Conservation (phyloP, 1,140 invertebrate genomes). For the Daktulosphaira vitifoliae region DNA sequence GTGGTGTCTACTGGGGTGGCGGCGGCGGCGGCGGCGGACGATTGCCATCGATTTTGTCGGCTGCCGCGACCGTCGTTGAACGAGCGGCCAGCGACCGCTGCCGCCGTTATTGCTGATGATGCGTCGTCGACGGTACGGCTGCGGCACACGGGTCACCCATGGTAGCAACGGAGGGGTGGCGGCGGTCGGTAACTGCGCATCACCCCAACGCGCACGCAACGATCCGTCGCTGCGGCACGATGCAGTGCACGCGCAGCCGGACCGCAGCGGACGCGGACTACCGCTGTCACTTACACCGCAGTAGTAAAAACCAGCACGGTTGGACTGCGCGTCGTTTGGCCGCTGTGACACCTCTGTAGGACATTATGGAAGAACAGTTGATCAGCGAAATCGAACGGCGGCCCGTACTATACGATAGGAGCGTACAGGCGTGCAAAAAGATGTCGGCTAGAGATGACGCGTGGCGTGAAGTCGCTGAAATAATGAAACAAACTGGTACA, state of each 20-base stretch:
- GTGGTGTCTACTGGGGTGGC: background rate
- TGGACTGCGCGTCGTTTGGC: conserved; percentile 25
- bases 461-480: conserved; percentile 25
- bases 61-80: background rate
- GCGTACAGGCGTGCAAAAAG: conserved; percentile 31
- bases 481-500: conserved; percentile 22
- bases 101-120: too few species aligned
- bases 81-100: too few species aligned
- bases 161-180: background rate
- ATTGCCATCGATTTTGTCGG: conserved; percentile 23
- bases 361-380: conserved; percentile 23
- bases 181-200: conserved; percentile 10
- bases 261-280: conserved; percentile 25
- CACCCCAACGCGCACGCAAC: conserved; percentile 21
- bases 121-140: too few species aligned
- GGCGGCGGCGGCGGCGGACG: background rate
- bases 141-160: background rate
- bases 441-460: conserved; percentile 24
- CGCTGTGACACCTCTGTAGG: background rate
- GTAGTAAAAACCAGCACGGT: conserved; percentile 8
- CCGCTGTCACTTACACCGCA: background rate
- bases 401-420: conserved; percentile 24
- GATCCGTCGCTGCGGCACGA: conserved; percentile 19
- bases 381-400: conserved; percentile 27
- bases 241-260: conserved; percentile 30